These are phyloP conservation scores for Zeugodacus cucurbitae DNA, from an alignment of 1,140 invertebrate genomes.

Conservation along the genomic window DNA sequence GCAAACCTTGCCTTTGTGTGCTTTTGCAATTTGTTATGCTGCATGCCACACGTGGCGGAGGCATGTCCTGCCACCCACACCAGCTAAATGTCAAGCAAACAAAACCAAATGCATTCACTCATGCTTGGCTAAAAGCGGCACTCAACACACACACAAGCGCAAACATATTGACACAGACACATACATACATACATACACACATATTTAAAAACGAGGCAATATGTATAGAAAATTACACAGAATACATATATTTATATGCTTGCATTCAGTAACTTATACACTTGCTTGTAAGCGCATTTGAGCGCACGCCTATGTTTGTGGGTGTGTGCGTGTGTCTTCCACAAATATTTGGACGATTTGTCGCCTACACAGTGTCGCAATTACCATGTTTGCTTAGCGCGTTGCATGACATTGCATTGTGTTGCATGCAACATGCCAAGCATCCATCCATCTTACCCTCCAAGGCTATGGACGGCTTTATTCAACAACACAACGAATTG, in stretches of 20 bases:
- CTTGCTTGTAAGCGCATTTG: background rate
- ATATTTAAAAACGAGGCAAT: background rate
- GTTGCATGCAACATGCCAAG: background rate
- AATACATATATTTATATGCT: background rate
- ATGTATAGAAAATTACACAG: background rate
- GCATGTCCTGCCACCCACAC: constrained; percentile 21
- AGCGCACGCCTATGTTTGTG: background rate
- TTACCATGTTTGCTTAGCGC: constrained; percentile 29
- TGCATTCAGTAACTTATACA: background rate
- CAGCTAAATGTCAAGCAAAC: background rate
- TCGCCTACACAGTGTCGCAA: constrained; percentile 39
- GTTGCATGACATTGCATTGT: constrained; percentile 2
- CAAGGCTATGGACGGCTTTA: background rate
- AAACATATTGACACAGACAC: background rate
- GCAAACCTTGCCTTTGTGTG: background rate
- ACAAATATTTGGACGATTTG: constrained; percentile 41
- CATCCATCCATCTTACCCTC: background rate
- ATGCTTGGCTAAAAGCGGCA: background rate
- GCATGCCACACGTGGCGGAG: background rate
- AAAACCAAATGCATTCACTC: background rate
- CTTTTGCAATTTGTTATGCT: constrained; percentile 12
- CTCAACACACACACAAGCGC: background rate
- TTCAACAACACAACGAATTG: background rate
- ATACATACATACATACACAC: background rate
- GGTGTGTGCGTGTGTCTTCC: background rate